Evolutionary conservation across 2,113 vertebrate genomes (phyloP).

Genomic region (Haemorhous mexicanus): DNA sequence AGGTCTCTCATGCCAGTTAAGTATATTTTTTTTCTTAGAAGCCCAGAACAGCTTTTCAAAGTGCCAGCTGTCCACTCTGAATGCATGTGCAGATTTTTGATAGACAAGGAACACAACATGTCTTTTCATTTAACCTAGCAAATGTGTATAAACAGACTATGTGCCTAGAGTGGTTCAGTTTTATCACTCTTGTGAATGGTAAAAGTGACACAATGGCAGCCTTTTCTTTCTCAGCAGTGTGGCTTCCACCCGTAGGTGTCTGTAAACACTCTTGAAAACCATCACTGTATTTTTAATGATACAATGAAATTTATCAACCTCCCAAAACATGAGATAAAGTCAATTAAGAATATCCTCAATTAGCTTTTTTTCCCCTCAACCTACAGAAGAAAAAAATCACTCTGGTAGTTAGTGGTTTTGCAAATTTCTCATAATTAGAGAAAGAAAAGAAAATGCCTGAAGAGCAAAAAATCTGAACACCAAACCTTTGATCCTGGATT

Average conservation of each 20-base stretch:
- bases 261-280: not conserved
- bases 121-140: not conserved
- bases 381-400: not conserved
- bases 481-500: not conserved
- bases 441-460: constrained; percentile 10
- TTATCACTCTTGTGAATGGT: not conserved
- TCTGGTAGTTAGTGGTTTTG: not conserved
- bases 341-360: not conserved
- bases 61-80: not conserved
- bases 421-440: not conserved
- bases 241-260: not conserved
- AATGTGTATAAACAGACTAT: not conserved
- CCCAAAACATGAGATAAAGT: not conserved
- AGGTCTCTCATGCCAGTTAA: not conserved
- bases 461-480: constrained; percentile 11
- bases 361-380: not conserved
- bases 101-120: not conserved
- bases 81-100: not conserved
- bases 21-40: not conserved
- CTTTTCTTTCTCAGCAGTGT: not conserved
- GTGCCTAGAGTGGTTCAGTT: not conserved
- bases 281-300: not conserved
- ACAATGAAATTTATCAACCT: not conserved
- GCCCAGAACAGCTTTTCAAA: not conserved
- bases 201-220: not conserved